Evolutionary conservation across 2,797 vertebrate genomes (phyloP), one percentile per base, ranked within the genome.

Genomic region (Hypotaenidia philippensis): DNA sequence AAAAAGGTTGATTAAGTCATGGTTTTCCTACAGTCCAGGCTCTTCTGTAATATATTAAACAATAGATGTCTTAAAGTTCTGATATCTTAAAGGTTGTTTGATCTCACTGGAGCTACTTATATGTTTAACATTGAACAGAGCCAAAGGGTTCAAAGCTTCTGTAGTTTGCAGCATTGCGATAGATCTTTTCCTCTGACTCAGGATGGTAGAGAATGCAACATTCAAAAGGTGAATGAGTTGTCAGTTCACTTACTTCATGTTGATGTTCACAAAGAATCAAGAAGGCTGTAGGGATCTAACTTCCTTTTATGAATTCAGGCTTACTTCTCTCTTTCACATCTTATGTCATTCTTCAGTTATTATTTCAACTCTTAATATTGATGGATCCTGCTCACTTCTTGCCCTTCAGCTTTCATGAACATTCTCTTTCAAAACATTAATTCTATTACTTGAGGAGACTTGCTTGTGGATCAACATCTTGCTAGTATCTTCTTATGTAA

Each of bases 151-250:
- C 36, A 82, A 83, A 74, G 49, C 61, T 47, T 32, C 64, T 93
- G 77, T 18, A 41, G 59, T 86, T 79, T 64, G 32, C 29, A 83
- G 32, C n/a, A 9, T 1, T 56, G 71, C 1, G 1, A 27, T 25
- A 77, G 57, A 75, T 40, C 45, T 94, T 82, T 92, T 85, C 22
- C 9, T 91, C 57, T 68, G n/a, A 64, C 5, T 63, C 31, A 74
- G 71, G 36, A 21, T 41, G 21, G 49, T 41, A 34, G 66, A 79
- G 56, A 61, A 89, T 57, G 57, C 16, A 23, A 49, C 52, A 29
- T 65, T 92, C 47, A 82, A 90, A 93, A 78, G n/a, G 55, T 50
- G 50, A 93, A 61, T 44, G 47, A 69, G 20, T n/a, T 93, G 34
- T 79, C 66, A 56, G 53, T 78, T 94, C 21, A 11, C 34, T 93